phyloP scores from a whole-genome alignment of 2,113 vertebrate genomes.

The Atherinomorus stipes region DNA sequence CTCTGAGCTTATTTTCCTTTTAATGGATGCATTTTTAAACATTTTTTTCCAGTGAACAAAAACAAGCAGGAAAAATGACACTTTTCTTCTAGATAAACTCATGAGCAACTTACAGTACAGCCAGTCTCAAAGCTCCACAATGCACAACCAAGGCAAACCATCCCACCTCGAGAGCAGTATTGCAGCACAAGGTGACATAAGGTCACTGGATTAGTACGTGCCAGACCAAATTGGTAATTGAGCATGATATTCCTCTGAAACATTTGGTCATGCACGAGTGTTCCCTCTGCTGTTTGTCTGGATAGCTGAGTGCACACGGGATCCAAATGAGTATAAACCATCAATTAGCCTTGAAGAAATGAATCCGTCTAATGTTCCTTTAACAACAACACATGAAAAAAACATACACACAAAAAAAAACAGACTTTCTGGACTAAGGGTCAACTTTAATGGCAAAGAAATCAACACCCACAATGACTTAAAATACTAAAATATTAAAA shows the following conservation, averaged over 20 bases:
- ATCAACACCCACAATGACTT: background rate
- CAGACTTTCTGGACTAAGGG: constrained; percentile 31
- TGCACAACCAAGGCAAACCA: constrained; percentile 16
- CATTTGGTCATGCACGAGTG: constrained; percentile 41
- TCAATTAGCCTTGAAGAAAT: constrained; percentile 40
- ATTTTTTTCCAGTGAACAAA: background rate
- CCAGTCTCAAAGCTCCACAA: background rate
- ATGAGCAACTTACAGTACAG: background rate
- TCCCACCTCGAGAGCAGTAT: constrained; percentile 6
- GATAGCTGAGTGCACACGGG: constrained; percentile 45
- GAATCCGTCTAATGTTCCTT: constrained; percentile 26
- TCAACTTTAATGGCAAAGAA: constrained; percentile 23
- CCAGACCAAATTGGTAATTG: constrained; percentile 53
- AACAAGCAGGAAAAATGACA: background rate
- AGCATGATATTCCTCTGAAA: constrained; percentile 48
- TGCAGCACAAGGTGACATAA: constrained; percentile 23
- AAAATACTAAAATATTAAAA: too few species aligned
- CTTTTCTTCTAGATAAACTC: background rate
- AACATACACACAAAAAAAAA: background rate
- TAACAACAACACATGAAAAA: constrained; percentile 8
- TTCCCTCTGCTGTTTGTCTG: constrained; percentile 41
- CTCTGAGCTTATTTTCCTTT: background rate
- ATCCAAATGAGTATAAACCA: constrained; percentile 45
- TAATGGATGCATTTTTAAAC: background rate
- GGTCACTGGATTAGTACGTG: constrained; percentile 46